Evolutionary conservation across 2,888 invertebrate genomes (phyloP).

Genomic region (Pyrocoelia pectoralis): DNA sequence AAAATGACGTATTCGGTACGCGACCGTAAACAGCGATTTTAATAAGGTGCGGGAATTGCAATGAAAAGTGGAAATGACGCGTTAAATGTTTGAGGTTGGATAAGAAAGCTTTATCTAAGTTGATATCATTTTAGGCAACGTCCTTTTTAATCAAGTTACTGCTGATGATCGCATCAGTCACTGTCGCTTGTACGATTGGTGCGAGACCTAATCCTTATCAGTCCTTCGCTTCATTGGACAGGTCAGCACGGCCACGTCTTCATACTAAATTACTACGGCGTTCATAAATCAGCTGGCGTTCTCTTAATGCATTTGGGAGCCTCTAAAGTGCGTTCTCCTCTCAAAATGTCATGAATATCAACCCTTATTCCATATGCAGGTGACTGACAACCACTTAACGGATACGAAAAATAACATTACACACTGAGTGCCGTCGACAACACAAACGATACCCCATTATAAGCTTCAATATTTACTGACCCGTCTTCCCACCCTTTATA

Average conservation of each 20-base stretch:
- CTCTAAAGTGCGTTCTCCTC: slow-evolving; percentile 34
- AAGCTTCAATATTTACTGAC: slow-evolving; percentile 42
- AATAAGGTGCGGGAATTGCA: background rate
- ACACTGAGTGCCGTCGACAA: slow-evolving; percentile 29
- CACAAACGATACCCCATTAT: slow-evolving; percentile 36
- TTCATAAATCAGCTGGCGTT: slow-evolving; percentile 52
- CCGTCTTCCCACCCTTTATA: slow-evolving; percentile 15
- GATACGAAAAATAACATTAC: slow-evolving; percentile 42
- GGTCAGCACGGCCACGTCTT: slow-evolving; percentile 53
- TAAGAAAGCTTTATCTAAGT: slow-evolving; percentile 36
- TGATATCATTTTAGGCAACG: slow-evolving; percentile 42
- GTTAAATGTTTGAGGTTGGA: slow-evolving; percentile 52
- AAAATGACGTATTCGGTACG: slow-evolving; percentile 25
- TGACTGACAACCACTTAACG: slow-evolving; percentile 50
- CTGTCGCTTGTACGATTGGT: slow-evolving; percentile 55
- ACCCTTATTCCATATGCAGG: slow-evolving; percentile 37
- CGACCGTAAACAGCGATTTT: background rate
- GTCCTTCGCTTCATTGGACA: slow-evolving; percentile 57
- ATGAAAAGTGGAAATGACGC: slow-evolving; percentile 48
- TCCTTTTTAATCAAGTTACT: slow-evolving; percentile 58
- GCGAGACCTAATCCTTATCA: slow-evolving; percentile 57
- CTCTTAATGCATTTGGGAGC: slow-evolving; percentile 36
- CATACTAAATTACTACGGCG: slow-evolving; percentile 52
- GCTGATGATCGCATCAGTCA: slow-evolving; percentile 58
- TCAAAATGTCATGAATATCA: slow-evolving; percentile 41